These are phyloP conservation scores for Rutilus rutilus DNA, from an alignment of 2,113 vertebrate species.

Conservation along the genomic window DNA sequence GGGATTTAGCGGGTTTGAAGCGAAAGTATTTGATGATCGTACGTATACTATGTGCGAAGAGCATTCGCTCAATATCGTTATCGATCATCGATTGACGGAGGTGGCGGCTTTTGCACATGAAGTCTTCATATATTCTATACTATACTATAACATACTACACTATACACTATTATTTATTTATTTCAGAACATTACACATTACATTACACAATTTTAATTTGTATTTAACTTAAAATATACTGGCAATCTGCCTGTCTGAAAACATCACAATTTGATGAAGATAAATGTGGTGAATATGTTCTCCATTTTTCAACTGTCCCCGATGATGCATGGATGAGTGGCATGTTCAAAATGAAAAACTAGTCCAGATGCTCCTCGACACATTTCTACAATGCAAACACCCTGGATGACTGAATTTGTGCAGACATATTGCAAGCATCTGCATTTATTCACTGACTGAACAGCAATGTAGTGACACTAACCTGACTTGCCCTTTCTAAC, in stretches of 20 bases:
- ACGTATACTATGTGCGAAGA: no score
- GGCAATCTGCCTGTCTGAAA: not conserved
- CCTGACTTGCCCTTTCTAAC: not conserved
- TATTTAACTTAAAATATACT: not conserved
- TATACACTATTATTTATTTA: not conserved
- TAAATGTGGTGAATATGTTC: not conserved
- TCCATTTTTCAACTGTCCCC: not conserved
- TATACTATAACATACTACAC: no score
- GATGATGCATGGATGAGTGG: not conserved
- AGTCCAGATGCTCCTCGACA: slow-evolving; percentile 10
- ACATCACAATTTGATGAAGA: not conserved
- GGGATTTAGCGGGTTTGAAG: no score
- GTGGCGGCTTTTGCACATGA: no score
- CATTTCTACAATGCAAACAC: not conserved
- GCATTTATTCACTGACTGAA: slow-evolving; percentile 1
- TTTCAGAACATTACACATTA: not conserved
- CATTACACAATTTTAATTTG: not conserved
- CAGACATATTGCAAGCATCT: not conserved
- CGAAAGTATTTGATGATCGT: no score
- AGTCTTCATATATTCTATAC: no score
- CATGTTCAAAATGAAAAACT: slow-evolving; percentile 4
- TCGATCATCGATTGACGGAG: no score
- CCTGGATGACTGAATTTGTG: not conserved
- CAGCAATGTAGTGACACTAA: not conserved
- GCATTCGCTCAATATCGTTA: no score